Conservation (phyloP, 35 echinoderm and acorn worm species). For the Stichopus chloronotus region DNA sequence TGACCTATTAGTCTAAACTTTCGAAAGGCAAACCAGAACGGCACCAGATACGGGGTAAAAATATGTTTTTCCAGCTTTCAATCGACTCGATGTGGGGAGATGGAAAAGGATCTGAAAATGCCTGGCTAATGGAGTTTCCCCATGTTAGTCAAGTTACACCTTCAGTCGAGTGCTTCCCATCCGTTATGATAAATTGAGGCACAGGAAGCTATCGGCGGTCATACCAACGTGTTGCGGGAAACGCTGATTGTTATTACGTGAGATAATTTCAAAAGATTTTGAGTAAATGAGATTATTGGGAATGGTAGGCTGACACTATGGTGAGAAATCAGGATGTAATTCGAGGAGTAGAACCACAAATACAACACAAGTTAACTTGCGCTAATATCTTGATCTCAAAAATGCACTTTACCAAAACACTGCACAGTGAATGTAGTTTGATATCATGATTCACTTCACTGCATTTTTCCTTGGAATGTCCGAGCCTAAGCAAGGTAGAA, state of each 20-base stretch:
- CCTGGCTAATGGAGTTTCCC: slow-evolving; percentile 1
- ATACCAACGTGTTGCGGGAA: slow-evolving; percentile 42
- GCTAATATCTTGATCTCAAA: slow-evolving; percentile 1
- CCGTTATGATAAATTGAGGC: not conserved
- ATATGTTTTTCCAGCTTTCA: not conserved
- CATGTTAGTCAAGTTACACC: not conserved
- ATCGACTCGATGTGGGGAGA: not conserved
- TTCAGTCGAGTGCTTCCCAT: not conserved
- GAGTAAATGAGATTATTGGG: slow-evolving; percentile 27
- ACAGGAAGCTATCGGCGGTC: slow-evolving; percentile 30
- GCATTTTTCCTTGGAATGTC: too few relatives aligned
- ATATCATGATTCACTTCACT: too few relatives aligned
- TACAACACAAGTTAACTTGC: slow-evolving; percentile 14
- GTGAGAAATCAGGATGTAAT: slow-evolving; percentile 39
- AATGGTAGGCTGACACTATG: slow-evolving; percentile 39
- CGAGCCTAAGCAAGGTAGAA: too few relatives aligned
- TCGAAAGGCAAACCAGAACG: not conserved
- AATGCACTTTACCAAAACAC: slow-evolving; percentile 21
- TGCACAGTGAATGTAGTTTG: too few relatives aligned
- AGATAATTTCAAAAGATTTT: slow-evolving; percentile 17
- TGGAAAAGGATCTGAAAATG: not conserved
- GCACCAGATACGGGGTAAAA: not conserved
- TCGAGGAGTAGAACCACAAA: slow-evolving; percentile 37
- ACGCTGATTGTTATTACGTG: slow-evolving; percentile 29
- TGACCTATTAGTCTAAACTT: slow-evolving; percentile 26